Evolutionary conservation across 2,888 invertebrate species (phyloP).

Genomic region (Caenorhabditis wallacei): DNA sequence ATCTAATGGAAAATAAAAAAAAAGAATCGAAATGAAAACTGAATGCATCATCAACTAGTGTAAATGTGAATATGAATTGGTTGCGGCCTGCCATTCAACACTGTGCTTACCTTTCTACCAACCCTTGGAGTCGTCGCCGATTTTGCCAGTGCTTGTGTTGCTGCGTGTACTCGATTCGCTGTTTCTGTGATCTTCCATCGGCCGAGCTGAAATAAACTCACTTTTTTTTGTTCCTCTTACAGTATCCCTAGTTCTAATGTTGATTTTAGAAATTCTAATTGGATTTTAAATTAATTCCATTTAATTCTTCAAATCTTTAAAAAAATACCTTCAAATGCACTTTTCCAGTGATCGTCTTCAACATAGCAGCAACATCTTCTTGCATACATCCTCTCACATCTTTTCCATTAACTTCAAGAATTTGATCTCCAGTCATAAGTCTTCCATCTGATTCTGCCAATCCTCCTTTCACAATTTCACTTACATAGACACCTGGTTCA

Average conservation of each 20-base stretch:
- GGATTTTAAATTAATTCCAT: neutral
- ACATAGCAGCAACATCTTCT: conserved; percentile 91
- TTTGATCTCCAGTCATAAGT: conserved; percentile 93
- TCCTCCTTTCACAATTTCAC: conserved; percentile 90
- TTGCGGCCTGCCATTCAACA: conserved; percentile 62
- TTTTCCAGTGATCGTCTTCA: conserved; percentile 86
- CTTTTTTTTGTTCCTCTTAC: neutral
- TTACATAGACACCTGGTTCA: conserved; percentile 91
- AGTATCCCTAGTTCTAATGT: no score
- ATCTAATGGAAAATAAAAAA: conserved; percentile 34
- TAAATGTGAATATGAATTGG: conserved; percentile 25
- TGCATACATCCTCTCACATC: conserved; percentile 87
- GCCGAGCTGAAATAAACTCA: conserved; percentile 71
- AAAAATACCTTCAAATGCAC: conserved; percentile 79
- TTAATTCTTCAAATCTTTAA: no score
- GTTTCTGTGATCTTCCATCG: conserved; percentile 83
- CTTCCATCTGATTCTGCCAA: conserved; percentile 91
- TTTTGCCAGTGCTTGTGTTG: conserved; percentile 70
- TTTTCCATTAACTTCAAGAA: conserved; percentile 92
- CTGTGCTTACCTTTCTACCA: conserved; percentile 67
- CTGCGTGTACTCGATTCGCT: conserved; percentile 79
- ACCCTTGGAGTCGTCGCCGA: conserved; percentile 72
- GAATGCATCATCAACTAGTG: conserved; percentile 42
- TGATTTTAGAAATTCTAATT: no score
- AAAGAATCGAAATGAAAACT: conserved; percentile 43